These are phyloP conservation scores for Platyura marginata DNA, from an alignment of 1,140 invertebrate species.

Conservation along the genomic window DNA sequence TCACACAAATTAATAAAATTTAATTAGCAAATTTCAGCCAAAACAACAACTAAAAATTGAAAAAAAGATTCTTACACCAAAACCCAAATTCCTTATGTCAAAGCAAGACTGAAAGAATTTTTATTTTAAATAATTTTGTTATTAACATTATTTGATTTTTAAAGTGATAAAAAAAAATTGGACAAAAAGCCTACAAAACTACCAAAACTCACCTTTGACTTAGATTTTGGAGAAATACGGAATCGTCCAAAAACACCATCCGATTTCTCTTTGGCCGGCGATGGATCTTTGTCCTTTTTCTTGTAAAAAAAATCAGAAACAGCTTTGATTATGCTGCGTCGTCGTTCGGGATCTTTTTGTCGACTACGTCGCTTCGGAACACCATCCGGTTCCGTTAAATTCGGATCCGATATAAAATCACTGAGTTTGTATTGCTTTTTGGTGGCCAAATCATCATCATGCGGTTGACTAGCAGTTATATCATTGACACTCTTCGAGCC, in stretches of 20 bases:
- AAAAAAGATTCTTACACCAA: slow-evolving; percentile 28
- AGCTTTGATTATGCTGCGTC: slow-evolving; percentile 68
- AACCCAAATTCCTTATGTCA: slow-evolving; percentile 26
- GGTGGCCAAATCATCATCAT: neutral
- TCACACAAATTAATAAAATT: slow-evolving; percentile 10
- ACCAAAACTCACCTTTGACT: slow-evolving; percentile 43
- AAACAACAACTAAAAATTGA: too few species aligned
- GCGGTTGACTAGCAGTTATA: slow-evolving; percentile 8
- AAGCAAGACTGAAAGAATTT: slow-evolving; percentile 26
- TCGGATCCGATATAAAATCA: slow-evolving; percentile 35
- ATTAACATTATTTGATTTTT: neutral
- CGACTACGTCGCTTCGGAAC: slow-evolving; percentile 25
- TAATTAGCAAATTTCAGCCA: slow-evolving; percentile 13
- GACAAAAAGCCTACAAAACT: neutral
- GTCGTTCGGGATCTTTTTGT: slow-evolving; percentile 43
- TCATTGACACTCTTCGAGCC: slow-evolving; percentile 24
- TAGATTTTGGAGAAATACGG: slow-evolving; percentile 39
- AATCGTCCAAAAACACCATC: slow-evolving; percentile 38
- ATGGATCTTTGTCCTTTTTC: slow-evolving; percentile 24
- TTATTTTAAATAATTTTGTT: slow-evolving; percentile 3
- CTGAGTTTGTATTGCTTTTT: slow-evolving; percentile 3
- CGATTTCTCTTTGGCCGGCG: slow-evolving; percentile 17
- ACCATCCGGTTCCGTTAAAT: slow-evolving; percentile 24
- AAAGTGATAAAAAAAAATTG: neutral
- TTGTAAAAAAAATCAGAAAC: slow-evolving; percentile 64